A percentile compares a stretch with the other conserved stretches of the same genome.
phyloP scores from a whole-genome alignment of 2,888 invertebrate species.

The Elmis aenea region DNA sequence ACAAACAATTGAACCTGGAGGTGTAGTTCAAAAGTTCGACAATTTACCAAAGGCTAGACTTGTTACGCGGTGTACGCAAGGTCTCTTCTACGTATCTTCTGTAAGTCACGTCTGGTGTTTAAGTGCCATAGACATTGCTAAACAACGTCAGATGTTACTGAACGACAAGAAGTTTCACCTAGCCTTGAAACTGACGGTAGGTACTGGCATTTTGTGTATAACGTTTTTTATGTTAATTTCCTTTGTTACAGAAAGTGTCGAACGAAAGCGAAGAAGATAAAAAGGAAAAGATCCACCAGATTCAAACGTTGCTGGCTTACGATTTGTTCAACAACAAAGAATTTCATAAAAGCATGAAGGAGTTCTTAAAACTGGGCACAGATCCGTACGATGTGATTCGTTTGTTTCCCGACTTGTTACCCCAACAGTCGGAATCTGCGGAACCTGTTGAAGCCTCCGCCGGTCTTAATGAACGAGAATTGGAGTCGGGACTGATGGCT shows the following conservation, averaged over 20 bases:
- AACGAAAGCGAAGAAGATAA: constrained; percentile 78
- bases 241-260: constrained; percentile 74
- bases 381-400: constrained; percentile 95
- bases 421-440: constrained; percentile 43
- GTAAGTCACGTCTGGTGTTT: constrained; percentile 86
- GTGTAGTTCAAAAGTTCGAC: constrained; percentile 36
- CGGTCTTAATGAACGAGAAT: constrained; percentile 73
- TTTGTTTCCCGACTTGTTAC: constrained; percentile 80
- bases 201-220: constrained; percentile 26
- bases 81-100: constrained; percentile 82
- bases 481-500: constrained; percentile 83
- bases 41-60: constrained; percentile 53
- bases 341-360: constrained; percentile 85
- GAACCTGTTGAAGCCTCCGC: constrained; percentile 39
- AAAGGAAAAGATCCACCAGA: constrained; percentile 74
- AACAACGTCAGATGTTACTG: constrained; percentile 78
- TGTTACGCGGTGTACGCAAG: constrained; percentile 69
- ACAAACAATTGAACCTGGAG: constrained; percentile 75
- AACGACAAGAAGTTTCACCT: constrained; percentile 91
- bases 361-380: constrained; percentile 83
- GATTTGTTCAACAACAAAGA: constrained; percentile 86
- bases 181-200: constrained; percentile 84
- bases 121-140: constrained; percentile 70
- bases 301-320: constrained; percentile 85
- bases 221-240: constrained; percentile 14